A percentile compares a stretch with the other conserved stretches of the same genome.
Conservation (phyloP, 2,113 vertebrate genomes). For the Copsychus sechellarum region DNA sequence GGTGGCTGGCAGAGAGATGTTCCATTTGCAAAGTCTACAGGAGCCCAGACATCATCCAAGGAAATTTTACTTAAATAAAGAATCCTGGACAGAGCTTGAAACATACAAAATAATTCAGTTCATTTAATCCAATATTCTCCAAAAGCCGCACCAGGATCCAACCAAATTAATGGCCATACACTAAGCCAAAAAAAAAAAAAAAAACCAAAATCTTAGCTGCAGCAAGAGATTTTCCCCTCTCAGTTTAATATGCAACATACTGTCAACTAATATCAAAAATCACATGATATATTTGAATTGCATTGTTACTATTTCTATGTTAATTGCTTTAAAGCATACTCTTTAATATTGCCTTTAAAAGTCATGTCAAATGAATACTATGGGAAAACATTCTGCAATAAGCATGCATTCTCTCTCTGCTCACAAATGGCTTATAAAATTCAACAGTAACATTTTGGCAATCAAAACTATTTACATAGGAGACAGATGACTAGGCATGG, state of each 20-base stretch:
- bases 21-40: neutral
- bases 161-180: neutral
- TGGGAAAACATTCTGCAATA: slow-evolving; percentile 38
- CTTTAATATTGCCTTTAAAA: neutral
- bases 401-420: neutral
- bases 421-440: slow-evolving; percentile 64
- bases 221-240: neutral
- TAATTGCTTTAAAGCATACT: neutral
- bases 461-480: slow-evolving; percentile 60
- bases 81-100: neutral
- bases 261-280: neutral
- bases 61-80: neutral
- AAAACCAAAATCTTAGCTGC: neutral
- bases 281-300: neutral
- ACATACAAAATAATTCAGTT: neutral
- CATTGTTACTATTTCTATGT: neutral
- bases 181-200: neutral
- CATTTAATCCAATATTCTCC: neutral
- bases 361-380: neutral
- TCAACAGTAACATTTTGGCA: slow-evolving; percentile 51
- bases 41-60: neutral
- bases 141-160: neutral
- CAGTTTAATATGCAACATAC: neutral
- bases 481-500: slow-evolving; percentile 62
- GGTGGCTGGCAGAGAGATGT: neutral